Base-by-base conservation (phyloP, 1,140 invertebrate species). In the Drosophila pandora region DNA sequence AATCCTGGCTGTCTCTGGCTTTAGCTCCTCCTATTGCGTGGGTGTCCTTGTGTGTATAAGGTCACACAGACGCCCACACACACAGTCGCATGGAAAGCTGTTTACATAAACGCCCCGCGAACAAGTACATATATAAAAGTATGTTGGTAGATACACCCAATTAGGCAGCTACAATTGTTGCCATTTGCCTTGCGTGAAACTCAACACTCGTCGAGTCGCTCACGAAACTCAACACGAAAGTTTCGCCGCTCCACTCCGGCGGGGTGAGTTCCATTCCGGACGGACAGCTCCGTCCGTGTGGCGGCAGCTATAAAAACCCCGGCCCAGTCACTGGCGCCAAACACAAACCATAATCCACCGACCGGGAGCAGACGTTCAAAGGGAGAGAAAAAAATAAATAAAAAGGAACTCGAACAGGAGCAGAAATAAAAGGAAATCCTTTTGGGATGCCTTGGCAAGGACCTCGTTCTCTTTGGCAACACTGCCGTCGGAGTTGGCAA, bases 131-230 rank as follows among this genome's bases (percentile, higher is more conserved):
- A 43, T 12, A n/a, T 37, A n/a, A n/a, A 37, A 37, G 34, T 37
- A n/a, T 37, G 34, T 37, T 37, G 41, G 41, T 43, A 70, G 65
- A 82, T 82, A 90, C 65, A 82, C 75, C 82, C 81, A 90, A 87
- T 90, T 90, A 87, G 79, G 71, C 76, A 57, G 87, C 87, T 77
- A 90, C 87, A 90, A 83, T 90, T 90, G 87, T 90, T 82, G 76
- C 85, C 75, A 69, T 72, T 69, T 54, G 30, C 48, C 30, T 13
- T 48, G 59, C 41, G 23, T 45, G 48, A 77, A 82, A 83, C 60
- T 79, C 80, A 84, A 76, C 80, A 79, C 71, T 43, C 54, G 60
- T 43, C n/a, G 9, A n/a, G 5, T 3, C n/a, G 25, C 25, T 28
- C 25, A 28, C 6, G 41, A 43, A 43, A 43, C 41, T 2, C 56